phyloP scores from a whole-genome alignment of 2,113 vertebrate species.

The Mastomys coucha region DNA sequence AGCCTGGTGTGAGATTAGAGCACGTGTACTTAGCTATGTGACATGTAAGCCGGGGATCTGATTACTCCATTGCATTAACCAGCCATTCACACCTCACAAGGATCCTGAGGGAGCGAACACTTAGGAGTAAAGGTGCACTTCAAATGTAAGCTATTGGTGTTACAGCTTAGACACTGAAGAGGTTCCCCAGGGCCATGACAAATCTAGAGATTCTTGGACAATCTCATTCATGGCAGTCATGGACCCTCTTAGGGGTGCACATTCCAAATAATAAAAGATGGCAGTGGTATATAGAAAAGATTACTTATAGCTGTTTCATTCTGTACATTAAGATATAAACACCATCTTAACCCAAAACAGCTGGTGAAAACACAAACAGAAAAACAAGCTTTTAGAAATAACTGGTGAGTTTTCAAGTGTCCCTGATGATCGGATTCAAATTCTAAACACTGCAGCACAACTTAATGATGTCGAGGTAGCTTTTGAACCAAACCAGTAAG shows the following conservation, averaged over 20 bases:
- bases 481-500: conserved; percentile 13
- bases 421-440: conserved; percentile 46
- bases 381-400: conserved; percentile 65
- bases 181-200: conserved; percentile 1
- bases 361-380: conserved; percentile 11
- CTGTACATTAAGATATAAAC: conserved; percentile 73
- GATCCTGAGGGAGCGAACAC: neutral
- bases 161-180: neutral
- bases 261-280: conserved; percentile 59
- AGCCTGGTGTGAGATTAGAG: neutral
- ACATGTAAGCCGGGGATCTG: neutral
- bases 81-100: neutral
- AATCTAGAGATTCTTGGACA: conserved; percentile 45
- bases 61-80: neutral
- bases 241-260: conserved; percentile 17
- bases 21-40: neutral
- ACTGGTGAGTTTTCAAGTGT: conserved; percentile 60
- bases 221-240: neutral
- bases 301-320: conserved; percentile 67
- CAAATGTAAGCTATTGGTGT: neutral
- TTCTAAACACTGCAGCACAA: conserved; percentile 26
- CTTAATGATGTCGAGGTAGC: neutral
- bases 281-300: conserved; percentile 59
- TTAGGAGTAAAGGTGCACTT: conserved; percentile 10
- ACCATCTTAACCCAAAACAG: conserved; percentile 65